A percentile compares a stretch with the other conserved stretches of the same genome.
These are phyloP conservation scores for Drosophila parthenogenetica DNA, from an alignment of 2,888 invertebrate genomes.

Conservation along the genomic window DNA sequence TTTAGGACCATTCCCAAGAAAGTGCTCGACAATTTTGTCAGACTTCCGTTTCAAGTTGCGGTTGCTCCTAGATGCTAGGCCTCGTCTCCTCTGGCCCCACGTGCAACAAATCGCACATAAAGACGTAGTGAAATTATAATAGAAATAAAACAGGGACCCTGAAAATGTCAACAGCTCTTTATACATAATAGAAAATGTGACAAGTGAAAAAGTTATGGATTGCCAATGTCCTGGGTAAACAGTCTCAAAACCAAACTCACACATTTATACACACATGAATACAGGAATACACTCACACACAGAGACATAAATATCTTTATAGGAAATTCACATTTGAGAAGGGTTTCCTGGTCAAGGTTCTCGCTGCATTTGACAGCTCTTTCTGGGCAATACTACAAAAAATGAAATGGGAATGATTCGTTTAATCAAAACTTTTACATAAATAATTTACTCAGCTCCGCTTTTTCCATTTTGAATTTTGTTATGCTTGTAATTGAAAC, in stretches of 20 bases:
- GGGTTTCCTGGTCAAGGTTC: constrained; percentile 52
- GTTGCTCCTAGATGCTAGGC: constrained; percentile 20
- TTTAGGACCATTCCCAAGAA: background rate
- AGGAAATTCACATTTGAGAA: constrained; percentile 54
- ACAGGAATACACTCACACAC: background rate
- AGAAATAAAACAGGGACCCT: constrained; percentile 41
- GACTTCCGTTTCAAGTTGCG: constrained; percentile 42
- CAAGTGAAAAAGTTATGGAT: constrained; percentile 73
- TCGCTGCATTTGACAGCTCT: constrained; percentile 63
- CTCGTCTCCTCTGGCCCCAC: constrained; percentile 4
- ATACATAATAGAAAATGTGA: constrained; percentile 68
- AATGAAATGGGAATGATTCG: constrained; percentile 24
- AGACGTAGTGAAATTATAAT: constrained; percentile 40
- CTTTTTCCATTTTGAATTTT: constrained; percentile 10
- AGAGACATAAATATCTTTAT: background rate
- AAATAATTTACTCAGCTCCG: constrained; percentile 36
- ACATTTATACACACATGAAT: background rate
- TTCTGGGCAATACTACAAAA: constrained; percentile 5
- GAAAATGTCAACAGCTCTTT: constrained; percentile 65
- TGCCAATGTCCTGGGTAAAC: constrained; percentile 63
- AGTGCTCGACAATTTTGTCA: constrained; percentile 51
- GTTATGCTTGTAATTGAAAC: constrained; percentile 49
- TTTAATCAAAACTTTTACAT: constrained; percentile 47
- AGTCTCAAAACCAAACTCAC: constrained; percentile 18
- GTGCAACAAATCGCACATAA: constrained; percentile 10